Conservation (phyloP, 64 coral and sea anemone genomes). For the Catalaphyllia jardinei region DNA sequence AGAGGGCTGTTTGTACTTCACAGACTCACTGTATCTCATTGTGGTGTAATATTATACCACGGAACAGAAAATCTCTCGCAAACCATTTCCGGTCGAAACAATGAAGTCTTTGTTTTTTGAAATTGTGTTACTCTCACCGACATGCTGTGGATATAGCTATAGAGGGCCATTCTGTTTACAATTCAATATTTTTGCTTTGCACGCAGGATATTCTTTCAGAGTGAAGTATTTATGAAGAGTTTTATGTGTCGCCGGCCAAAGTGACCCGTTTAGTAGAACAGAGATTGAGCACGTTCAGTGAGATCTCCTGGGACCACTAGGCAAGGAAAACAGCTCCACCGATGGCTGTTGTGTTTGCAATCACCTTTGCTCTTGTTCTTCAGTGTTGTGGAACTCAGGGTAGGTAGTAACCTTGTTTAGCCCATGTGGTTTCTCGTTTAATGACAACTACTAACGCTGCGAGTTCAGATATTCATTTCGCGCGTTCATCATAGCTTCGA, state of each 20-base stretch:
- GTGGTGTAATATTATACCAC: background rate
- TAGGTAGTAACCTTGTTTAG: background rate
- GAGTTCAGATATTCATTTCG: background rate
- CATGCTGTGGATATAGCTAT: background rate
- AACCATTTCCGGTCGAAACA: slow-evolving; percentile 13
- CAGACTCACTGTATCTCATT: no score
- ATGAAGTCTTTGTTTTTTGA: background rate
- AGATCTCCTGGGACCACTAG: background rate
- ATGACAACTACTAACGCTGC: background rate
- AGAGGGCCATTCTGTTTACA: background rate
- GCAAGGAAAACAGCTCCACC: background rate
- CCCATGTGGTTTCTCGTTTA: background rate
- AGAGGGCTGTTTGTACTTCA: no score
- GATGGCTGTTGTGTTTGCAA: background rate
- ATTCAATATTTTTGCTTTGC: background rate
- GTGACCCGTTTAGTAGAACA: background rate
- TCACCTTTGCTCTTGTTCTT: background rate
- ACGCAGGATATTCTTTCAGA: background rate
- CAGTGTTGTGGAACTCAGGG: background rate
- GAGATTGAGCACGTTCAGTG: background rate
- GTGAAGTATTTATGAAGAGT: background rate
- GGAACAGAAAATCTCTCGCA: background rate
- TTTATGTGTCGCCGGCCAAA: no score
- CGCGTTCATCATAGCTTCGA: background rate
- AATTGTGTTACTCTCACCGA: background rate